A percentile compares a stretch with the other conserved stretches of the same genome.
Evolutionary conservation across 2,113 vertebrate genomes (phyloP).

Genomic region (Prinia subflava): DNA sequence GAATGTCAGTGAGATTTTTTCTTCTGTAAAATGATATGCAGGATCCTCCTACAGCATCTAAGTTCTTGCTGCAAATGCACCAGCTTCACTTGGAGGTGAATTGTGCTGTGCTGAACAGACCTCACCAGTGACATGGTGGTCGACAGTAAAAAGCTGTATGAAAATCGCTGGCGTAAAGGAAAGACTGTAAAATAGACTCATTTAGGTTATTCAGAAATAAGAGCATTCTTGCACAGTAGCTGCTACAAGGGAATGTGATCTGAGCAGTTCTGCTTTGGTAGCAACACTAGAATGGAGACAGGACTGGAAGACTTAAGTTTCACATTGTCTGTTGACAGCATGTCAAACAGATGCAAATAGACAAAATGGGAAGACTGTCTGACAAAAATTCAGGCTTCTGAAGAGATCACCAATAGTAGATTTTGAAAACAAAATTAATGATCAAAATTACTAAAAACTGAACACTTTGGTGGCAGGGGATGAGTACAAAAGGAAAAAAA

Average conservation of each 20-base stretch:
- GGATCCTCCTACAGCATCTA: background rate
- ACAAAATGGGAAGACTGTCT: background rate
- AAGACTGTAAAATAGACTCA: background rate
- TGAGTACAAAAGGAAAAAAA: background rate
- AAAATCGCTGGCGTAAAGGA: background rate
- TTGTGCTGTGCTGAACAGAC: background rate
- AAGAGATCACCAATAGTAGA: background rate
- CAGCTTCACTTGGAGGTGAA: background rate
- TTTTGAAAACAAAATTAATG: background rate
- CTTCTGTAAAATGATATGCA: background rate
- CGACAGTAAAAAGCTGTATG: background rate
- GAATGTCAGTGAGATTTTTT: background rate
- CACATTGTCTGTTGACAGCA: background rate
- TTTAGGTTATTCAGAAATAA: background rate
- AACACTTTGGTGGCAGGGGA: fast-evolving
- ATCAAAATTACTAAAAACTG: background rate
- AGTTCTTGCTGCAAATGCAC: background rate
- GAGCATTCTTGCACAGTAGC: background rate
- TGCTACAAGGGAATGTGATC: background rate
- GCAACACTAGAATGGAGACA: background rate
- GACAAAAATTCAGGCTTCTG: background rate
- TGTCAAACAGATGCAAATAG: background rate
- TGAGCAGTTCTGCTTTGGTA: background rate
- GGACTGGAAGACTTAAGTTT: background rate
- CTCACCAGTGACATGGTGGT: background rate